Percentiles rank a stretch among this genome's conserved stretches.
phyloP scores from a whole-genome alignment of 2,113 vertebrate species.

The Austrofundulus limnaeus region DNA sequence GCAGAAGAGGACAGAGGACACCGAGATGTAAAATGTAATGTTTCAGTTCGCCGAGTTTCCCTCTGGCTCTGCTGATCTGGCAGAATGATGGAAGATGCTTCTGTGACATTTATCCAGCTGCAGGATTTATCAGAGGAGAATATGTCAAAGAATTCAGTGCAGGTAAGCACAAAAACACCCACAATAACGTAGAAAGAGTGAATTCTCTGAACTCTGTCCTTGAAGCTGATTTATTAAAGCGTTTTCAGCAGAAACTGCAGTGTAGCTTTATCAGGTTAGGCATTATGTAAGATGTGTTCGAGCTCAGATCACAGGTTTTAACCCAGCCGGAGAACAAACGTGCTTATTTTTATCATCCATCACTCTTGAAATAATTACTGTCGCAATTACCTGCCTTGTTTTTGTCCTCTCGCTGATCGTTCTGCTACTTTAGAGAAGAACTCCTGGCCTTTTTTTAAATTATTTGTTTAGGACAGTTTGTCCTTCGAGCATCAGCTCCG shows the following conservation, averaged over 20 bases:
- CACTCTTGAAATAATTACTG: slow-evolving; percentile 17
- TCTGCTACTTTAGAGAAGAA: slow-evolving; percentile 1
- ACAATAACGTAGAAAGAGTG: not conserved
- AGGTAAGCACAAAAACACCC: not conserved
- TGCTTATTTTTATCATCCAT: slow-evolving; percentile 15
- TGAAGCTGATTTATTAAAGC: not conserved
- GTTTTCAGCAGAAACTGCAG: not conserved
- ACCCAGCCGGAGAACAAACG: not conserved
- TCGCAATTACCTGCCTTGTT: slow-evolving; percentile 3
- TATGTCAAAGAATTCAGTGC: not conserved
- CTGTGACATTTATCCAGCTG: not conserved
- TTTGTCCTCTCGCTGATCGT: not conserved
- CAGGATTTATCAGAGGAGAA: not conserved
- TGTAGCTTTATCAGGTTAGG: not conserved
- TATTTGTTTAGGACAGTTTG: not conserved
- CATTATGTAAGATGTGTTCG: slow-evolving; percentile 4
- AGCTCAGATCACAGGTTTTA: not conserved
- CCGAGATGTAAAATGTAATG: not conserved
- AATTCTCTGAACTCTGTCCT: not conserved
- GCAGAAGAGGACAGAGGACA: not conserved
- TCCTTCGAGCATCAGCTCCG: slow-evolving; percentile 2
- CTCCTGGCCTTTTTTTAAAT: not conserved
- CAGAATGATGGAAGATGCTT: not conserved
- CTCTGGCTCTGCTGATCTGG: not conserved
- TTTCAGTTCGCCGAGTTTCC: not conserved